Evolutionary conservation across 2,113 vertebrate species (phyloP), one percentile per base, ranked within the genome.

Genomic region (Blennius ocellaris): DNA sequence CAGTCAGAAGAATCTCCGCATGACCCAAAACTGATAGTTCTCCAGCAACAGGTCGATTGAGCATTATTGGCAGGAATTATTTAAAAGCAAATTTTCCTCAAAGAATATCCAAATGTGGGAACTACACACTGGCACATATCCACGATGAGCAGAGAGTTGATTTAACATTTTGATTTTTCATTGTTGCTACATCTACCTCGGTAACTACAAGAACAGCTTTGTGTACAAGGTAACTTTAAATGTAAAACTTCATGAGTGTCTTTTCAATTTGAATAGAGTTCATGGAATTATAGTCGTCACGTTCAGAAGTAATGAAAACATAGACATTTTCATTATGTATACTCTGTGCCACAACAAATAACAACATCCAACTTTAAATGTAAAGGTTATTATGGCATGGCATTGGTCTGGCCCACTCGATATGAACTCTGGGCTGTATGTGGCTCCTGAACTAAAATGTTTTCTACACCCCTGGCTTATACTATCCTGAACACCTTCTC

Each of bases 241-340:
- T 81, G 64, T 80, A 58, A 71, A 63, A 50, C 60, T 69, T 37
- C 65, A 51, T 40, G 36, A 59, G 75, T 58, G 52, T 17, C 10
- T 72, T 83, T 77, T 69, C 69, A 36, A 80, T 47, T 58, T 58
- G 69, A 66, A 71, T 81, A 75, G 67, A 71, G 59, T 81, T 76
- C 73, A 48, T 54, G 57, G 58, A 14, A 58, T 78, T 86, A 78
- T 45, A 56, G 84, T 12, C 68, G 14, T 30, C 21, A 30, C 21
- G 2, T 30, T 30, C 21, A 30, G 4, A 30, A 30, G 2, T 30
- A 30, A 2, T 30, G 21, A 30, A 30, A 30, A 30, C 4, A 30
- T 30, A 30, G 21, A 30, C 21, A 30, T 30, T 30, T 30, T 30
- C 21, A 30, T 30, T 4, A 30, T 30, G 2, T 30, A 30, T 30